Conservation (phyloP, 2,797 vertebrate genomes). For the Trichosurus vulpecula region DNA sequence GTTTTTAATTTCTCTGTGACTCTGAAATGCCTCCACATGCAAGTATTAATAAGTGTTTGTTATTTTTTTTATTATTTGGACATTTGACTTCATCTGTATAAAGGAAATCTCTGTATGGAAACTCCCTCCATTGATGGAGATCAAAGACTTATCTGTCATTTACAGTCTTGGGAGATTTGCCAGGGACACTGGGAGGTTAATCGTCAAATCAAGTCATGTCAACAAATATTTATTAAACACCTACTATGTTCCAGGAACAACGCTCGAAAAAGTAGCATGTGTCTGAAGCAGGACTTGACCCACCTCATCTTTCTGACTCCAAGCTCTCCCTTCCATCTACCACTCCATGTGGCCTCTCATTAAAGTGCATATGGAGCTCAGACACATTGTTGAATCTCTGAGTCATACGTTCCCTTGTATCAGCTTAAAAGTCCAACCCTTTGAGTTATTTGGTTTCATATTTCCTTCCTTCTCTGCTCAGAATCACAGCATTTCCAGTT, state of each 20-base stretch:
- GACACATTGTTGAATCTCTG: not conserved
- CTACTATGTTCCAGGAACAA: slow-evolving; percentile 1
- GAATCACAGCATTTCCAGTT: not conserved
- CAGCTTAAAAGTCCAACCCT: not conserved
- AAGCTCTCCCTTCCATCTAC: not conserved
- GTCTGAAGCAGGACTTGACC: not conserved
- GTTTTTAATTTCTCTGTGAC: not conserved
- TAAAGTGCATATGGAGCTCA: not conserved
- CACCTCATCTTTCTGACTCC: not conserved
- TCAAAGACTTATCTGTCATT: not conserved
- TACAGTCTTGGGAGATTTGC: not conserved
- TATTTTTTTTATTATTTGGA: not conserved
- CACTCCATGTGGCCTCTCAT: not conserved
- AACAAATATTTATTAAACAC: slow-evolving; percentile 12
- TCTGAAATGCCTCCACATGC: not conserved
- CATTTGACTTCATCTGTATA: not conserved
- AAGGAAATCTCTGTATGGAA: not conserved
- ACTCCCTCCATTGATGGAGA: not conserved
- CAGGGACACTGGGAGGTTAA: not conserved
- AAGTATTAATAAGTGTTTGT: not conserved
- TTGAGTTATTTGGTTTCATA: not conserved
- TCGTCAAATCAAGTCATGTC: not conserved
- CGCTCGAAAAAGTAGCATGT: not conserved
- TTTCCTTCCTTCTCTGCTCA: not conserved
- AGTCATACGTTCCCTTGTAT: not conserved